Base-by-base conservation (phyloP, 1,140 invertebrate species). In the Hylyphantes graminicola region DNA sequence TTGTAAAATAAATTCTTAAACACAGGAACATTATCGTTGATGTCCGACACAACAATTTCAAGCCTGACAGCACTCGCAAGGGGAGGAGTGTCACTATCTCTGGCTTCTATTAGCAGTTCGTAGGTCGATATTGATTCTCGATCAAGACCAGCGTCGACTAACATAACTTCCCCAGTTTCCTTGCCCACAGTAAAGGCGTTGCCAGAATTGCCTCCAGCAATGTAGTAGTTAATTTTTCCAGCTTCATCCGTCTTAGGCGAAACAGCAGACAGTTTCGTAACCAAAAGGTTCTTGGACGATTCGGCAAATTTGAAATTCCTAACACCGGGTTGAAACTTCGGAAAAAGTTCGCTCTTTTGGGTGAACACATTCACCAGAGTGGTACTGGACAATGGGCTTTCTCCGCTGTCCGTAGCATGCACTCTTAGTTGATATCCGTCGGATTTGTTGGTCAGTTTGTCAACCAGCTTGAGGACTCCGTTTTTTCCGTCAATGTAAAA, bases 101-200 rank as follows among this genome's bases (percentile, higher is more conserved):
- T 91, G 0, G 97, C 96, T 91, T 97, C 95, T 70, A 98, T 92
- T 97, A 96, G 98, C 48, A 98, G 93, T 90, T 96, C 94, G 89
- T 97, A 97, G 17, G 93, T 90, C 17, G 93, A 92, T 83, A 93
- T 92, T 0, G 93, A 93, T 91, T 98, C 97, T 88, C 95, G 97
- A 90, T 99, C 97, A 73, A 99, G 91, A 6, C 94, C 93, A 35
- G 5, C 35, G 57, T 93, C 91, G 0, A 92, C 89, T 0, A 95
- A 96, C 87, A 93, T 93, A 15, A 97, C 93, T 10, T 93, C 90
- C 0, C 96, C 96, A 15, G 92, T 93, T 86, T 93, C 93, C 5
- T 94, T 91, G 84, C 96, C 94, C 67, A 97, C 95, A 82, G 92
- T 92, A 89, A 97, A 97, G 15, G 96, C 0, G 94, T 94, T 87